Percentiles rank a stretch among this genome's conserved stretches.
These are phyloP conservation scores for Lasiommata megera DNA, from an alignment of 2,888 invertebrate species.

Conservation along the genomic window DNA sequence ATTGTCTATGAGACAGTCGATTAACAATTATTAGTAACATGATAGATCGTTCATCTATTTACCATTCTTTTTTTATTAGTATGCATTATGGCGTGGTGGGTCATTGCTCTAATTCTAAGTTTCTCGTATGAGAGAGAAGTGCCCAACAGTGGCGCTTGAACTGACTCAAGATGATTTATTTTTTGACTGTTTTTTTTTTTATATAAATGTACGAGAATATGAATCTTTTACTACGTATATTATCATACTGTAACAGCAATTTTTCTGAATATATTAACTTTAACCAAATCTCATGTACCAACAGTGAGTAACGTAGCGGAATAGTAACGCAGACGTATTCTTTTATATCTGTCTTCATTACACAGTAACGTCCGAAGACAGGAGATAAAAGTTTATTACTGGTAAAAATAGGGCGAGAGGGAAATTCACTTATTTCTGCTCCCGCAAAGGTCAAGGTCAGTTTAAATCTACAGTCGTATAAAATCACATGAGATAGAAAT, in stretches of 20 bases:
- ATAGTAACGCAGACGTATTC: not conserved
- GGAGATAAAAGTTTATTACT: slow-evolving; percentile 4
- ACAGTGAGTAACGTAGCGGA: not conserved
- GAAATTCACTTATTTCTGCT: not conserved
- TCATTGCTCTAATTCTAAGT: too few relatives aligned
- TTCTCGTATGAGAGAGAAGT: too few relatives aligned
- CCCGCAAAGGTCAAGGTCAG: not conserved
- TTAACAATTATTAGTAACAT: not conserved
- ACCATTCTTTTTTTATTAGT: too few relatives aligned
- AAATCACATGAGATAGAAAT: not conserved
- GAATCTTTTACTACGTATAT: too few relatives aligned
- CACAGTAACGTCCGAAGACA: slow-evolving; percentile 1
- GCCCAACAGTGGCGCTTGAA: too few relatives aligned
- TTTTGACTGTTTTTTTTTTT: too few relatives aligned
- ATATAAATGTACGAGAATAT: too few relatives aligned
- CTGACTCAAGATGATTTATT: too few relatives aligned
- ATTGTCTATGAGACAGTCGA: slow-evolving; percentile 32
- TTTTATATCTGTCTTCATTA: slow-evolving; percentile 7
- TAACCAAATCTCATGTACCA: not conserved
- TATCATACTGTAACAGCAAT: not conserved
- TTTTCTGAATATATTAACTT: not conserved
- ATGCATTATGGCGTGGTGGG: too few relatives aligned
- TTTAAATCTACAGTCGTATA: not conserved
- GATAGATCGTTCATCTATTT: too few relatives aligned
- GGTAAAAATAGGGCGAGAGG: not conserved